These are phyloP conservation scores for Camelus dromedarius DNA, from an alignment of 2,113 vertebrate genomes.

Conservation along the genomic window DNA sequence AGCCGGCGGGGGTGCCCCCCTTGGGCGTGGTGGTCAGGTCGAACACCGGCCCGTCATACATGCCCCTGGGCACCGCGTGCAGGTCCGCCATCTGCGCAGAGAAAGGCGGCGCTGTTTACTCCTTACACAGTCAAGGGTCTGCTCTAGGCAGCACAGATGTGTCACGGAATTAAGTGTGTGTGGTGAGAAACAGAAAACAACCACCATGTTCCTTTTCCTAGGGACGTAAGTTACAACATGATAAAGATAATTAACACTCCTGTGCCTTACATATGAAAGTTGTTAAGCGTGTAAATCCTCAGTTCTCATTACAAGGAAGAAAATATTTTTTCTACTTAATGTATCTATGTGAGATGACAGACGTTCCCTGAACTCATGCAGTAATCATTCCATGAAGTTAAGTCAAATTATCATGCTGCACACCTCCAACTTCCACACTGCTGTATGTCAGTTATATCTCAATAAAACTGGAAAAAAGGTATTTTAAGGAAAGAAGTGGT, in stretches of 20 bases:
- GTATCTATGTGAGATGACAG: background rate
- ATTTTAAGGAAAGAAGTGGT: background rate
- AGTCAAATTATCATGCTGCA: background rate
- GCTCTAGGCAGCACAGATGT: background rate
- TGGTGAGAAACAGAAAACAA: background rate
- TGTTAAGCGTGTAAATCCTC: background rate
- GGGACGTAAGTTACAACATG: background rate
- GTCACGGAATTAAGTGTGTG: too few relatives aligned
- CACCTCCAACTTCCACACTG: background rate
- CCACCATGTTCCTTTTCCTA: background rate
- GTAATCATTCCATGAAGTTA: too few relatives aligned
- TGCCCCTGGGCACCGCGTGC: constrained; percentile 95
- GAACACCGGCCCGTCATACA: constrained; percentile 98
- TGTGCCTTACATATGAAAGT: background rate
- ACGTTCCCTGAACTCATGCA: background rate
- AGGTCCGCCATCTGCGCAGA: constrained; percentile 93
- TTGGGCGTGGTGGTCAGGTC: constrained; percentile 95
- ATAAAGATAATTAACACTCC: background rate
- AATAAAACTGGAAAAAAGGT: background rate
- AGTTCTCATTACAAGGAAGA: background rate
- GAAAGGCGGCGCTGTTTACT: background rate
- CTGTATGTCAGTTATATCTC: background rate
- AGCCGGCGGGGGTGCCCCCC: constrained; percentile 94
- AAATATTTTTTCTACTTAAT: background rate
- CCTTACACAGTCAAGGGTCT: background rate